Conservation (phyloP, 2,797 vertebrate species). For the Pteropus rufus region DNA sequence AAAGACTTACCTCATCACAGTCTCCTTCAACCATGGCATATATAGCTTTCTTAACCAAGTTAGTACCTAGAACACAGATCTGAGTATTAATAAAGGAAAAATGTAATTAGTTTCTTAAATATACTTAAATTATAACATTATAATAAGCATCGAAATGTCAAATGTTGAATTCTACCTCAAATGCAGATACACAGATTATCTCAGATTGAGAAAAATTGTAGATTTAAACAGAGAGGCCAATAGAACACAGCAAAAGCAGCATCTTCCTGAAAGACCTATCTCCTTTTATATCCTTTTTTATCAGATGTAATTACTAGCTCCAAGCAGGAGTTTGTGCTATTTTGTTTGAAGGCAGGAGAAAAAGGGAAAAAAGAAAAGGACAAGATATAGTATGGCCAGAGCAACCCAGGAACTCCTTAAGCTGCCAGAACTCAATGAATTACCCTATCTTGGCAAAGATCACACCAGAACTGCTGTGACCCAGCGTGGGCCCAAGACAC, state of each 20-base stretch:
- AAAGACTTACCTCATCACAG: constrained; percentile 96
- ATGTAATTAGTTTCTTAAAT: constrained; percentile 47
- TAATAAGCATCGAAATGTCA: constrained; percentile 1
- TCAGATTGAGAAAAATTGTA: not conserved
- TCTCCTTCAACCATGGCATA: constrained; percentile 99
- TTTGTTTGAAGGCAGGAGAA: not conserved
- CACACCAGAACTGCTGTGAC: not conserved
- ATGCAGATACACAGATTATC: not conserved
- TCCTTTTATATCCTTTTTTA: not conserved
- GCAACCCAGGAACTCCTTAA: not conserved
- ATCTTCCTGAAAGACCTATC: constrained; percentile 7
- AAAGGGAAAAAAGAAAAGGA: not conserved
- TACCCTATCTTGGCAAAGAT: not conserved
- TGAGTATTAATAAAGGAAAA: constrained; percentile 73
- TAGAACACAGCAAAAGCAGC: not conserved
- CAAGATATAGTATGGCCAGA: not conserved
- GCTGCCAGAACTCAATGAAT: not conserved
- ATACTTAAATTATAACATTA: constrained; percentile 26
- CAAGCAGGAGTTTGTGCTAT: constrained; percentile 12
- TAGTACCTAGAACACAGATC: constrained; percentile 93
- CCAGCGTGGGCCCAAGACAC: not conserved
- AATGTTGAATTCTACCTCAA: constrained; percentile 27
- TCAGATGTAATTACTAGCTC: not conserved
- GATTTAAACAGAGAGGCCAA: not conserved
- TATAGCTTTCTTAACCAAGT: constrained; percentile 99